A percentile compares a stretch with the other conserved stretches of the same genome.
Conservation (phyloP, 2,888 invertebrate species). For the Sicus ferrugineus region DNA sequence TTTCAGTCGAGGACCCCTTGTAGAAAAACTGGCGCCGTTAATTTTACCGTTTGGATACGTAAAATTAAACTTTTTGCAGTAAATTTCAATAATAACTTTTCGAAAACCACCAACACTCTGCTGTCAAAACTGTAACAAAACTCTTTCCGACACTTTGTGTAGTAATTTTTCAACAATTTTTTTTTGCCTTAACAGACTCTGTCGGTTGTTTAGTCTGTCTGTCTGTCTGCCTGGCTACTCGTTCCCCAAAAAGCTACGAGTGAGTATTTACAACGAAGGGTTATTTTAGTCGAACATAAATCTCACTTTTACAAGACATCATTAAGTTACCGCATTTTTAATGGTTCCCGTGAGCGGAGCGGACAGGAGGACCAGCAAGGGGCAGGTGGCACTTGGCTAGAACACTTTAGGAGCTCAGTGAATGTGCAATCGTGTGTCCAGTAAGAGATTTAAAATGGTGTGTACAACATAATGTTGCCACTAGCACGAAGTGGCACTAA, state of each 20-base stretch:
- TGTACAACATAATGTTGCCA: not conserved
- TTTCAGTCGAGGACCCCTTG: too few species aligned
- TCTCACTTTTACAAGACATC: slow-evolving; percentile 17
- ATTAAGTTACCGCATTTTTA: slow-evolving; percentile 19
- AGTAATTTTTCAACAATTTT: too few species aligned
- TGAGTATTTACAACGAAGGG: not conserved
- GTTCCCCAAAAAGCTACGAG: not conserved
- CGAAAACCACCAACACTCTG: too few species aligned
- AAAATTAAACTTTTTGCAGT: too few species aligned
- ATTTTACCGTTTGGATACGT: too few species aligned
- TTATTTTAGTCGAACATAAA: not conserved
- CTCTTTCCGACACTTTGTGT: too few species aligned
- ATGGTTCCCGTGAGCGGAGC: not conserved
- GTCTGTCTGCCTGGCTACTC: not conserved
- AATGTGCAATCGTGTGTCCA: not conserved
- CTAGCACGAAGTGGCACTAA: not conserved
- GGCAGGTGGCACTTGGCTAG: not conserved
- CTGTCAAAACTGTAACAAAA: too few species aligned
- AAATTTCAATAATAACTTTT: too few species aligned
- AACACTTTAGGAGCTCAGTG: slow-evolving; percentile 6
- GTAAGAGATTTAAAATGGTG: not conserved
- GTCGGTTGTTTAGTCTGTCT: not conserved
- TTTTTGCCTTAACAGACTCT: not conserved
- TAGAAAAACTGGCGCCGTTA: too few species aligned
- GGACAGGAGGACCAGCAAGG: not conserved